These are phyloP conservation scores for Chrysochloris asiatica DNA, from an alignment of 2,113 vertebrate genomes.

Conservation along the genomic window DNA sequence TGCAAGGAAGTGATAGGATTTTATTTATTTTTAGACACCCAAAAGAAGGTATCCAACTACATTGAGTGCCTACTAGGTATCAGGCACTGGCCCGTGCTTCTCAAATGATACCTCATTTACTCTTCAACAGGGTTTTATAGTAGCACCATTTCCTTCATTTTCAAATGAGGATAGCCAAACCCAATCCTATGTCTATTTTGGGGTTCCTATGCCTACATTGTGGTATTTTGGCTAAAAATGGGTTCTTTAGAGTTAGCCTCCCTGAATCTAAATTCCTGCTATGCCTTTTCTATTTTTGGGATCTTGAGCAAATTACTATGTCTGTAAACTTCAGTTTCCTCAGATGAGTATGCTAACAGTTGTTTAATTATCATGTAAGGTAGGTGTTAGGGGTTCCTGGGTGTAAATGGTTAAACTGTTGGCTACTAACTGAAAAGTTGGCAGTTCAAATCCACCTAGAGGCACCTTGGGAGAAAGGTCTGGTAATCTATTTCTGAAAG, in stretches of 20 bases:
- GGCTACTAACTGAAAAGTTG: neutral
- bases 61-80: neutral
- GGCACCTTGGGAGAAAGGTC: neutral
- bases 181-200: neutral
- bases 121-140: neutral
- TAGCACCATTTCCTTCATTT: neutral
- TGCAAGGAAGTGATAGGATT: conserved; percentile 52
- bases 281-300: neutral
- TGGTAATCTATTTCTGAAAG: neutral
- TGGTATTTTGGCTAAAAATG: neutral
- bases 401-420: neutral
- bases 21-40: conserved; percentile 1
- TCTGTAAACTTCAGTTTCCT: neutral
- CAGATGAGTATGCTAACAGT: too few species aligned
- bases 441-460: neutral
- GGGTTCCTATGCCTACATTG: neutral
- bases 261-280: neutral
- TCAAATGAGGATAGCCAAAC: neutral
- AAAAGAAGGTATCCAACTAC: neutral
- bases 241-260: neutral
- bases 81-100: neutral
- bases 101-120: neutral
- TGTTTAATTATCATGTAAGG: neutral
- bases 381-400: neutral
- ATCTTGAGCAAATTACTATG: neutral